Base-by-base conservation (phyloP, 2,113 vertebrate genomes). In the Orycteropus afer region DNA sequence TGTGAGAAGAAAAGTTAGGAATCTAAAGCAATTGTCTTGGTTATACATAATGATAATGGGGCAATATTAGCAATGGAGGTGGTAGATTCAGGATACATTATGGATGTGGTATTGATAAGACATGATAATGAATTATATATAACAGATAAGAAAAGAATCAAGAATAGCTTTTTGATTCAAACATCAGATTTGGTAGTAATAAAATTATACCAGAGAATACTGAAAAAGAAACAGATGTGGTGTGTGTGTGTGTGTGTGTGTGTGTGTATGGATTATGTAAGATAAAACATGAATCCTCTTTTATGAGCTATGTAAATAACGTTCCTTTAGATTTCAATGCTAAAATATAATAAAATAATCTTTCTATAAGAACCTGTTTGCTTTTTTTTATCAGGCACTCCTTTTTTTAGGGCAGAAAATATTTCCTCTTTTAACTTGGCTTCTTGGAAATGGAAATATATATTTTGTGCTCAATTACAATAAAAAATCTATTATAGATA, bases 401-500 rank as follows among this genome's bases (percentile, higher is more conserved):
- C 67, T 88, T 94, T 81, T 80, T 71, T 65, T 15, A 82, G 18
- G 2, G 1, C 0, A 51, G 2, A 73, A 22, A 95, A 55, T 80
- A 15, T 53, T 92, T 88, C 2, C 12, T 51, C 8, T 76, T 89
- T 90, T 85, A 93, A n/a, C 32, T 5, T 93, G 34, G 14, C 4
- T 94, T 67, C 40, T 51, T 65, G 20, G 15, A 94, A 90, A 82
- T 47, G 18, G 4, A 95, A 32, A 93, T 17, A 81, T 1, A 83
- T n/a, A 84, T 73, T 63, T 51, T 40, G 7, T 95, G 14, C 2
- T 85, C 40, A 47, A 27, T 94, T 74, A 67, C 0, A 84, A 77
- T 53, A 85, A 89, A 74, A 78, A 73, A 73, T 93, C 65, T 9
- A 93, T 85, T 73, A 47, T 20, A 61, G 23, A 86, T 73, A 49